Conservation (phyloP, 1,140 invertebrate species). For the Leptinotarsa defecta region DNA sequence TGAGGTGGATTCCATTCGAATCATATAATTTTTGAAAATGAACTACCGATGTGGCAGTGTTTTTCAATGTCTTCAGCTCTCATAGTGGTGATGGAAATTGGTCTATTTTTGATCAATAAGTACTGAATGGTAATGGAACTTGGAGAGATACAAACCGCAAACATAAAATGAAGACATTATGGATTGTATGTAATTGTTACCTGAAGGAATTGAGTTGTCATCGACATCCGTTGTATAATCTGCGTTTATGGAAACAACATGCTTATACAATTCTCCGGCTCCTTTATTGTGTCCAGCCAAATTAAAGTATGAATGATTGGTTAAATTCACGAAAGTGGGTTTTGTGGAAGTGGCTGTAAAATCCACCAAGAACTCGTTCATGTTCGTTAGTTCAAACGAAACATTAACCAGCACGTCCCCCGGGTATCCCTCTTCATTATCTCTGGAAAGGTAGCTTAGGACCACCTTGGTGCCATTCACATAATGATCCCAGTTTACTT, state of each 20-base stretch:
- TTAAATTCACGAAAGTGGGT: slow-evolving; percentile 85
- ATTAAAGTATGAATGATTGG: slow-evolving; percentile 95
- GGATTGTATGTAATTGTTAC: slow-evolving; percentile 56
- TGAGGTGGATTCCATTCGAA: too few species aligned
- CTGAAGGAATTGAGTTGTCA: slow-evolving; percentile 76
- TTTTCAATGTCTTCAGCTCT: too few species aligned
- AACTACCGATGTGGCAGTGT: too few species aligned
- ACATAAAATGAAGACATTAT: too few species aligned
- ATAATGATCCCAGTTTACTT: slow-evolving; percentile 56
- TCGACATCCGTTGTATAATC: slow-evolving; percentile 79
- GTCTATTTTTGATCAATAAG: too few species aligned
- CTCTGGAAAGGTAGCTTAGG: slow-evolving; percentile 55
- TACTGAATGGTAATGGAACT: too few species aligned
- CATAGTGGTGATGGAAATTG: too few species aligned
- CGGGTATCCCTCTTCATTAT: slow-evolving; percentile 88
- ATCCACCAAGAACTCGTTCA: slow-evolving; percentile 73
- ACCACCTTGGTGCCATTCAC: slow-evolving; percentile 53
- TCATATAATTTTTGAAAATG: too few species aligned
- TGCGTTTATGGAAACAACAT: slow-evolving; percentile 74
- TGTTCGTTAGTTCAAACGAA: slow-evolving; percentile 71
- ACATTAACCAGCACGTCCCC: slow-evolving; percentile 73
- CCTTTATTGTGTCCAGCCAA: slow-evolving; percentile 77
- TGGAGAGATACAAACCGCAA: too few species aligned
- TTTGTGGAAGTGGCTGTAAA: slow-evolving; percentile 76
- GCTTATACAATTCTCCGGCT: slow-evolving; percentile 68